Percentiles rank a stretch among this genome's conserved stretches.
Conservation (phyloP, 2,113 vertebrate genomes). For the Taxidea taxus region DNA sequence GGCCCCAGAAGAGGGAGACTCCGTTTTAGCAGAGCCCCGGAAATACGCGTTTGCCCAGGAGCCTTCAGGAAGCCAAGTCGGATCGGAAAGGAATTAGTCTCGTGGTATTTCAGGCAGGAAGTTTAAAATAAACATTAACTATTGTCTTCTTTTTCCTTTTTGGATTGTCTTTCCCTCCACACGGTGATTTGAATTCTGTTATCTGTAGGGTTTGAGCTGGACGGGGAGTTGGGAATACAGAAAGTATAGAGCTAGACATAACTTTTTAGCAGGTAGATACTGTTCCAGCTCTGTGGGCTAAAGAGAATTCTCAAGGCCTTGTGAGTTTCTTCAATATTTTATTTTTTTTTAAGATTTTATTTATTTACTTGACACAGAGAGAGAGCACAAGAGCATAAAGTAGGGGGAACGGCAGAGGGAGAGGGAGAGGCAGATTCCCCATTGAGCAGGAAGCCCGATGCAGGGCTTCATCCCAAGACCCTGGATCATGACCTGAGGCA, state of each 20-base stretch:
- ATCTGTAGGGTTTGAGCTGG: not conserved
- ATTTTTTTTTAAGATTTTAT: not conserved
- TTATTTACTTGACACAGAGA: not conserved
- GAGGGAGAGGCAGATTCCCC: not conserved
- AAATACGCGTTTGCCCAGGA: not conserved
- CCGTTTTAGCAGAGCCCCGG: not conserved
- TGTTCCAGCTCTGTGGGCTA: not conserved
- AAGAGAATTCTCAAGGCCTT: not conserved
- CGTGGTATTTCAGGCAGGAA: not conserved
- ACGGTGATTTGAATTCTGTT: conserved; percentile 17
- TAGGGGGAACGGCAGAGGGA: not conserved
- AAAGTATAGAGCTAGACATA: not conserved
- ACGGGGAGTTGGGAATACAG: no score
- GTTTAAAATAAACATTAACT: not conserved
- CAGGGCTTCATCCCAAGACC: not conserved
- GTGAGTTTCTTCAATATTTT: not conserved
- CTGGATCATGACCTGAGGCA: not conserved
- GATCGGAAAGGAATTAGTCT: conserved; percentile 34
- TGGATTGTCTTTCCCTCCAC: not conserved
- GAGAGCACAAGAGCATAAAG: not conserved
- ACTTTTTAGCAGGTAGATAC: not conserved
- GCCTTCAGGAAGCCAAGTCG: conserved; percentile 32
- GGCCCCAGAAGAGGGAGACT: not conserved
- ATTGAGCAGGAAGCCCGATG: not conserved
- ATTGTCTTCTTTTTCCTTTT: not conserved